phyloP scores from a whole-genome alignment of 2,888 invertebrate species.

The Trissolcus brochymenae region DNA sequence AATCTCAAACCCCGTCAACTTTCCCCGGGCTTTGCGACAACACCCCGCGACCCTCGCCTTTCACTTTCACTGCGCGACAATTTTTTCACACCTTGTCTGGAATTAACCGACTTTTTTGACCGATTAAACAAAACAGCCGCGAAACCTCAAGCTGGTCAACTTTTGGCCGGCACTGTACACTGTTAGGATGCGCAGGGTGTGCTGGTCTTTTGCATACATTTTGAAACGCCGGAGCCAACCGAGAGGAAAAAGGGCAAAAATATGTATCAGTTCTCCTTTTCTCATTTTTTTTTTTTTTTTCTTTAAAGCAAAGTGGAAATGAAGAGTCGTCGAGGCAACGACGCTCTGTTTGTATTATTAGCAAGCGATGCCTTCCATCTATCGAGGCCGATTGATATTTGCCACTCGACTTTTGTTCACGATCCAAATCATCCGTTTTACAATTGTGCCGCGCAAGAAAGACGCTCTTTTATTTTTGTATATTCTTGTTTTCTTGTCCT shows the following conservation, averaged over 20 bases:
- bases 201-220: constrained; percentile 75
- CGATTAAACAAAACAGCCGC: background rate
- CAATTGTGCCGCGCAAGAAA: background rate
- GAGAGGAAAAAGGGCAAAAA: constrained; percentile 57
- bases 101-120: background rate
- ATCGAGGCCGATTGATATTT: constrained; percentile 36
- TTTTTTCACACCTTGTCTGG: no score
- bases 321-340: constrained; percentile 32
- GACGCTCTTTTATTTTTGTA: background rate
- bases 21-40: background rate
- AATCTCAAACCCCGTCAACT: constrained; percentile 18
- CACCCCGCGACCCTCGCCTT: background rate
- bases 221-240: constrained; percentile 68
- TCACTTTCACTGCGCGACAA: background rate
- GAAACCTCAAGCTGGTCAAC: constrained; percentile 35
- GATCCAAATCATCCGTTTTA: constrained; percentile 7
- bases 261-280: constrained; percentile 60
- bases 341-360: constrained; percentile 29
- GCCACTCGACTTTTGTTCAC: constrained; percentile 31
- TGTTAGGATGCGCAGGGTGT: constrained; percentile 74
- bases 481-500: no score
- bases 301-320: constrained; percentile 22
- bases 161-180: constrained; percentile 70
- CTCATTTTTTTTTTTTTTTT: constrained; percentile 13
- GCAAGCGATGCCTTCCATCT: constrained; percentile 18